These are phyloP conservation scores for Apodemus speciosus DNA, from an alignment of 2,113 vertebrate genomes.

Conservation along the genomic window DNA sequence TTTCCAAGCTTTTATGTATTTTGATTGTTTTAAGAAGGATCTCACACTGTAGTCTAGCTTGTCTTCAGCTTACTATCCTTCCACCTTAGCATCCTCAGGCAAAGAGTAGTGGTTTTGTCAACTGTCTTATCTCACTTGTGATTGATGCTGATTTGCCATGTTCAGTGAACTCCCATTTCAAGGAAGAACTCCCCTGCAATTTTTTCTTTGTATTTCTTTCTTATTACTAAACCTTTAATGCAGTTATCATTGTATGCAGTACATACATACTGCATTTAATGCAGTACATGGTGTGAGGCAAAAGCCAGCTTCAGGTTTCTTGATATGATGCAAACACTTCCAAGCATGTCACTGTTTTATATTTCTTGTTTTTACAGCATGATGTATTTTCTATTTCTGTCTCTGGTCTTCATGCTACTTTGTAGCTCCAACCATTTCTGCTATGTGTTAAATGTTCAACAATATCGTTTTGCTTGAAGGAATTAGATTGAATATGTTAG, in stretches of 20 bases:
- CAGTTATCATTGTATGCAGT: not conserved
- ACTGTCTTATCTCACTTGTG: slow-evolving; percentile 13
- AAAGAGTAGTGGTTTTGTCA: not conserved
- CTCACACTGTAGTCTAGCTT: not conserved
- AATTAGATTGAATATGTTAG: slow-evolving; percentile 31
- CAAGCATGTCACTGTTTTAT: not conserved
- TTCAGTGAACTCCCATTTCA: not conserved
- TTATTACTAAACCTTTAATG: slow-evolving; percentile 50
- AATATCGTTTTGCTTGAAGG: slow-evolving; percentile 36
- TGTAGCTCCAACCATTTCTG: not conserved
- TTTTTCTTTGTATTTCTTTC: not conserved
- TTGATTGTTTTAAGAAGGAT: not conserved
- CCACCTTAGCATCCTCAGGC: not conserved
- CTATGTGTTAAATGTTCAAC: slow-evolving; percentile 4
- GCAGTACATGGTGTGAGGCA: not conserved
- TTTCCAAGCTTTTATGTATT: not conserved
- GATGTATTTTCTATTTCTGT: not conserved
- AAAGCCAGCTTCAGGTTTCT: slow-evolving; percentile 23
- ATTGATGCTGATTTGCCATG: slow-evolving; percentile 19
- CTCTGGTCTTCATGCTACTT: not conserved
- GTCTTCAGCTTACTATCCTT: not conserved
- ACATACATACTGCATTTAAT: no score
- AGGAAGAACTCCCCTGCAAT: not conserved
- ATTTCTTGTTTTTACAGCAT: slow-evolving; percentile 3
- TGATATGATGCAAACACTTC: not conserved